These are phyloP conservation scores for Vombatus ursinus DNA, from an alignment of 2,113 vertebrate genomes.

Conservation along the genomic window DNA sequence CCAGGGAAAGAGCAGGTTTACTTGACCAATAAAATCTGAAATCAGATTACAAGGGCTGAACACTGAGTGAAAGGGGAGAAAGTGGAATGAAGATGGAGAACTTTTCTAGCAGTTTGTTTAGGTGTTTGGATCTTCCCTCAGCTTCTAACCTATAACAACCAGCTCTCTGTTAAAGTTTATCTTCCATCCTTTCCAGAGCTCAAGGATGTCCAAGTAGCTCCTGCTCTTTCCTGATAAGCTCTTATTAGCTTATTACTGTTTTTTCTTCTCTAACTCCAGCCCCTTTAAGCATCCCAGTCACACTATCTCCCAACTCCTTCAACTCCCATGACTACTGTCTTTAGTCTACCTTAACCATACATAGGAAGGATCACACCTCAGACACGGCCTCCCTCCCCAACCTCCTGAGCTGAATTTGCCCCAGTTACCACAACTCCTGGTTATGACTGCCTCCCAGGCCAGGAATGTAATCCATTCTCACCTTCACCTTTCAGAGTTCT, in stretches of 20 bases:
- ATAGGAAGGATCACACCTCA: background rate
- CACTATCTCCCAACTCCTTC: background rate
- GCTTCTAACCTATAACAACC: background rate
- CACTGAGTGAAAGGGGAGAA: background rate
- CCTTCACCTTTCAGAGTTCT: background rate
- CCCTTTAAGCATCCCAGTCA: background rate
- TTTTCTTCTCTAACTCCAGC: background rate
- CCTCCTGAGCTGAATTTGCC: background rate
- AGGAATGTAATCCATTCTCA: background rate
- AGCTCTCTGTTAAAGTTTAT: background rate
- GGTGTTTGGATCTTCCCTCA: background rate
- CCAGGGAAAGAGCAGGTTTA: background rate
- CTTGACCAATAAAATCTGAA: background rate
- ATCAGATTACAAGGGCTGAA: background rate
- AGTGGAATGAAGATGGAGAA: background rate
- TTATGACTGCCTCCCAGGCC: background rate
- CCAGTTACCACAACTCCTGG: background rate
- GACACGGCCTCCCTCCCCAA: background rate
- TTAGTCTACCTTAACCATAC: background rate
- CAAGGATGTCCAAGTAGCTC: background rate
- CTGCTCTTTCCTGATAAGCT: background rate
- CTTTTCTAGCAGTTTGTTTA: background rate
- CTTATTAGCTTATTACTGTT: background rate
- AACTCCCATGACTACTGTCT: background rate
- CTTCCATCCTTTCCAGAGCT: background rate